These are phyloP conservation scores for Ectemnius cavifrons DNA, from an alignment of 2,888 invertebrate genomes.

Conservation along the genomic window DNA sequence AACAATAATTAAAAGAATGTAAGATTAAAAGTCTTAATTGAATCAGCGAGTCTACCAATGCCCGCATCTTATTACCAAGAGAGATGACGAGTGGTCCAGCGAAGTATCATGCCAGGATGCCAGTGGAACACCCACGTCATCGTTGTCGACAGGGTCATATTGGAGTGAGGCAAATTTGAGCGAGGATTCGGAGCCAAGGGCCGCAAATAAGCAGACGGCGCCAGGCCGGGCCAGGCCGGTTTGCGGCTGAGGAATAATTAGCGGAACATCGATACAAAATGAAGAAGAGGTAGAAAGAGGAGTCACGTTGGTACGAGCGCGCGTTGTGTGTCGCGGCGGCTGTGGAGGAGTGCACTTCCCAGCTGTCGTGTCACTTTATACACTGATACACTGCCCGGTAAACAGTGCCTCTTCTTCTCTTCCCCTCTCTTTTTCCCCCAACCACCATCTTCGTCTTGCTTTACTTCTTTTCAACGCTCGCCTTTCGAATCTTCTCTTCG, in stretches of 20 bases:
- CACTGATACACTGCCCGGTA: slow-evolving; percentile 25
- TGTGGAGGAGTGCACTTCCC: slow-evolving; percentile 61
- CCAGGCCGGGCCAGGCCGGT: background rate
- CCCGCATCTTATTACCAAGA: too few species aligned
- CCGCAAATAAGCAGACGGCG: slow-evolving; percentile 9
- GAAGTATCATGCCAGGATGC: too few species aligned
- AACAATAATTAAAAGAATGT: too few species aligned
- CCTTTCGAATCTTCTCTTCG: background rate
- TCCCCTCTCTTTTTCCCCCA: background rate
- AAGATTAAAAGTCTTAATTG: too few species aligned
- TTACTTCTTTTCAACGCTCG: background rate
- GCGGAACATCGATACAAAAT: slow-evolving; percentile 30
- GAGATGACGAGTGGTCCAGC: too few species aligned
- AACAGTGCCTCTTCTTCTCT: slow-evolving; percentile 24
- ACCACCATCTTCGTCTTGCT: background rate
- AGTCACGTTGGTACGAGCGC: slow-evolving; percentile 14
- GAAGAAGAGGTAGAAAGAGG: slow-evolving; percentile 14
- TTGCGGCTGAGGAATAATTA: slow-evolving; percentile 29
- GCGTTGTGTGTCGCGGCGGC: background rate
- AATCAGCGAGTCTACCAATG: too few species aligned
- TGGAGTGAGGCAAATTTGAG: too few species aligned
- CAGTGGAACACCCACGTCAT: too few species aligned
- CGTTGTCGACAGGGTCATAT: too few species aligned
- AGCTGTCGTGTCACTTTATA: slow-evolving; percentile 71
- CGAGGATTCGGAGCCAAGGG: too few species aligned